Percentiles rank a stretch among this genome's conserved stretches.
Evolutionary conservation across 2,113 vertebrate species (phyloP).

Genomic region (Solea senegalensis): DNA sequence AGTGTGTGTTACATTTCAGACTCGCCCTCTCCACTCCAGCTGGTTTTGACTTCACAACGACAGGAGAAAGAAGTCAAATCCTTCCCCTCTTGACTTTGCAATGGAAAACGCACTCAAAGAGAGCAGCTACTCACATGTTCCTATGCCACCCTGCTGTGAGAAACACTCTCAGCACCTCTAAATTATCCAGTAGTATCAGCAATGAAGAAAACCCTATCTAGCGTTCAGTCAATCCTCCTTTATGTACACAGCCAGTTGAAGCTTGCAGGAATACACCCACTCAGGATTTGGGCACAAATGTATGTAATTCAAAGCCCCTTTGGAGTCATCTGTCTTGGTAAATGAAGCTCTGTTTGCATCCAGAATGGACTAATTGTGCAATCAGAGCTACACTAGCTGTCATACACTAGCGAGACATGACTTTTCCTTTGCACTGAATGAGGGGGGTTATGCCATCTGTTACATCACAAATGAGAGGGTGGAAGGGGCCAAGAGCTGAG

Average conservation of each 20-base stretch:
- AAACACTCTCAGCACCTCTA: slow-evolving; percentile 21
- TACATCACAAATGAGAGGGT: slow-evolving; percentile 64
- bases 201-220: background rate
- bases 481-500: slow-evolving; percentile 69
- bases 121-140: slow-evolving; percentile 21
- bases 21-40: slow-evolving; percentile 1
- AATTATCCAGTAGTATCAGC: slow-evolving; percentile 9
- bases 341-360: slow-evolving; percentile 24
- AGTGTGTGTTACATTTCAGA: background rate
- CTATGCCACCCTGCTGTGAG: slow-evolving; percentile 15
- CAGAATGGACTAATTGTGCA: slow-evolving; percentile 43
- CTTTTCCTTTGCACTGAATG: slow-evolving; percentile 66
- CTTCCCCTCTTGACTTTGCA: slow-evolving; percentile 10
- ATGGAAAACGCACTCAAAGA: slow-evolving; percentile 7
- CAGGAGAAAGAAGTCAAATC: background rate
- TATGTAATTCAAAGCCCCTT: background rate
- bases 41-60: slow-evolving; percentile 26
- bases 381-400: slow-evolving; percentile 41
- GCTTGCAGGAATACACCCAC: slow-evolving; percentile 7
- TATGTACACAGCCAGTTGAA: background rate
- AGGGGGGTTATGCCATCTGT: slow-evolving; percentile 68
- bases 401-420: slow-evolving; percentile 45
- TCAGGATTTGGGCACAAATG: background rate
- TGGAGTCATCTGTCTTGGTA: slow-evolving; percentile 17
- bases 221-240: background rate